Conservation (phyloP, 1,140 invertebrate genomes). For the Anoplolepis gracilipes region DNA sequence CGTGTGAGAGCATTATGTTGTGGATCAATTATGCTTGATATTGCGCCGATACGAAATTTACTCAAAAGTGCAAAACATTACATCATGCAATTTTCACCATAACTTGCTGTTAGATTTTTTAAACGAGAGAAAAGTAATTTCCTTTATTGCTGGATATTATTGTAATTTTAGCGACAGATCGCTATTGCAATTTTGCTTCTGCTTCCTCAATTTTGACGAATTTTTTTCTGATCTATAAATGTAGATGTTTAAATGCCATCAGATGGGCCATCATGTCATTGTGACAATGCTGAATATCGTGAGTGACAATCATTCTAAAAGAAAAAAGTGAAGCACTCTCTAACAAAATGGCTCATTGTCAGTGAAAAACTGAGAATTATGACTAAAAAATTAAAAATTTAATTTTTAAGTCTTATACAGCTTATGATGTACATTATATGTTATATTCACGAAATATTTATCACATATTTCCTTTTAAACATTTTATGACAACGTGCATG, state of each 20-base stretch:
- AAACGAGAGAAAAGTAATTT: conserved; percentile 70
- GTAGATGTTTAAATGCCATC: conserved; percentile 11
- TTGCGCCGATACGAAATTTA: background rate
- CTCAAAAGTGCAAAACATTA: conserved; percentile 56
- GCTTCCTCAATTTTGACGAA: background rate
- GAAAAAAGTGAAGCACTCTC: background rate
- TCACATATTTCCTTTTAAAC: background rate
- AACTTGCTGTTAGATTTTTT: conserved; percentile 50
- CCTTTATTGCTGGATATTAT: conserved; percentile 64
- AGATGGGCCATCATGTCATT: conserved; percentile 2
- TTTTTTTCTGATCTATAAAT: conserved; percentile 40
- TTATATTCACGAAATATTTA: background rate
- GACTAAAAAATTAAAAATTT: background rate
- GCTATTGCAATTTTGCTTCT: conserved; percentile 44
- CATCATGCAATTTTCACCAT: conserved; percentile 7
- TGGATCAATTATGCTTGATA: background rate
- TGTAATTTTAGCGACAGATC: conserved; percentile 53
- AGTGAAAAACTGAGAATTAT: background rate
- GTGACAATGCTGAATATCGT: conserved; percentile 15
- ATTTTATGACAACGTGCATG: no score
- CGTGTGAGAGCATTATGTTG: background rate
- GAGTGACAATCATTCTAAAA: background rate
- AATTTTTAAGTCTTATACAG: background rate
- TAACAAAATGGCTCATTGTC: background rate
- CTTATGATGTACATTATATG: background rate